Evolutionary conservation across 2,797 vertebrate genomes (phyloP).

Genomic region (Pogoniulus pusillus): DNA sequence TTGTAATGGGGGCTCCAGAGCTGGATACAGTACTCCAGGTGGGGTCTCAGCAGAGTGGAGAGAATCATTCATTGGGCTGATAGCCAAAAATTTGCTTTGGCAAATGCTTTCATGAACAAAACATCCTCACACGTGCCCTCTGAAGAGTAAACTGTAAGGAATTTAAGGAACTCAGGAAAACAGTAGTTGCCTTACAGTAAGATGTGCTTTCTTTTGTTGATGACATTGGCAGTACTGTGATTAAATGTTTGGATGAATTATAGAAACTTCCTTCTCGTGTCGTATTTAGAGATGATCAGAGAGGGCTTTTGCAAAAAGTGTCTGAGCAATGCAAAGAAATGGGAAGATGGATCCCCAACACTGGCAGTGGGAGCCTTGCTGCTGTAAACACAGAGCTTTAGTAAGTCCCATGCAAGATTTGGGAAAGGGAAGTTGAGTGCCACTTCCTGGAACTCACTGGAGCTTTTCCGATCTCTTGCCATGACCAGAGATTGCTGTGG

Average conservation of each 20-base stretch:
- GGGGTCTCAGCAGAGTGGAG: too few species aligned
- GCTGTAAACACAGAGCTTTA: not conserved
- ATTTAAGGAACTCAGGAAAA: not conserved
- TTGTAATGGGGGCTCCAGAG: too few species aligned
- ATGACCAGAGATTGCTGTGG: not conserved
- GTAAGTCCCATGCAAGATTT: not conserved
- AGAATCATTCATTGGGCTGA: too few species aligned
- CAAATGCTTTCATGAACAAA: not conserved
- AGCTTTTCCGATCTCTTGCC: not conserved
- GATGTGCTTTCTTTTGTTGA: not conserved
- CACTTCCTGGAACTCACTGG: not conserved
- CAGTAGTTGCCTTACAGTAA: not conserved
- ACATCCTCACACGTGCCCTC: not conserved
- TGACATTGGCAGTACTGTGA: not conserved
- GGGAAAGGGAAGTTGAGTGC: not conserved
- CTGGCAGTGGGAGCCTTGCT: not conserved
- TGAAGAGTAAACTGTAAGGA: not conserved
- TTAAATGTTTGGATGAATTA: not conserved
- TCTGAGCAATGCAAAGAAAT: not conserved
- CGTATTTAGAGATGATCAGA: not conserved
- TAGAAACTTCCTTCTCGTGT: not conserved
- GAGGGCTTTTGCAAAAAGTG: not conserved
- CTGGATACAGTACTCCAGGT: too few species aligned
- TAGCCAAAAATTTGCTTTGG: slow-evolving; percentile 11
- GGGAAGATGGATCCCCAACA: not conserved